Conservation (phyloP, 2,888 invertebrate genomes). For the Vesta saturnalis region DNA sequence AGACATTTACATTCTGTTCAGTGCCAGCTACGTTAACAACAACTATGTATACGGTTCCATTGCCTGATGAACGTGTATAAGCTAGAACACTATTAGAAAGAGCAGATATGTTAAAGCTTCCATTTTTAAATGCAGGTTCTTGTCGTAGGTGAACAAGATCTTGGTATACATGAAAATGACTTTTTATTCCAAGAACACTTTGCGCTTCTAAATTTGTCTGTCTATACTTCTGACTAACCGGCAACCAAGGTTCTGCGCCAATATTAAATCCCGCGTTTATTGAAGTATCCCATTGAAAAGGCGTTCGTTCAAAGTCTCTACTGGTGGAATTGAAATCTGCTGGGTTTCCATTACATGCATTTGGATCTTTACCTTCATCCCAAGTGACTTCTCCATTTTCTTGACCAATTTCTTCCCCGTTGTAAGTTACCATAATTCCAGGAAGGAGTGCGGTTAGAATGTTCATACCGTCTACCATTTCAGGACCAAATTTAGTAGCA, state of each 20-base stretch:
- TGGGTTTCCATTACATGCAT: slow-evolving; percentile 67
- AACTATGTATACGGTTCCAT: slow-evolving; percentile 23
- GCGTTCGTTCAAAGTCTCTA: slow-evolving; percentile 81
- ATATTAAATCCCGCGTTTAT: slow-evolving; percentile 68
- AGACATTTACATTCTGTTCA: slow-evolving; percentile 1
- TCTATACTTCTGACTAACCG: slow-evolving; percentile 71
- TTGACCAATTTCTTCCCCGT: slow-evolving; percentile 86
- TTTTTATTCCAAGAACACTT: slow-evolving; percentile 57
- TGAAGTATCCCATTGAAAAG: slow-evolving; percentile 79
- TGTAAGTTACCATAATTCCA: slow-evolving; percentile 86
- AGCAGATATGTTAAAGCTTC: slow-evolving; percentile 67
- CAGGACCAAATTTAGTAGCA: slow-evolving; percentile 74
- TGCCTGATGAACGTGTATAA: slow-evolving; percentile 37
- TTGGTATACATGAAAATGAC: slow-evolving; percentile 73
- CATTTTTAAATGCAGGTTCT: slow-evolving; percentile 64
- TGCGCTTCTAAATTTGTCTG: slow-evolving; percentile 69
- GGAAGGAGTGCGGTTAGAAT: slow-evolving; percentile 85
- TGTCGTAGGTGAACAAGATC: slow-evolving; percentile 66
- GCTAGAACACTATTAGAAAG: slow-evolving; percentile 37
- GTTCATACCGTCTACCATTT: slow-evolving; percentile 81
- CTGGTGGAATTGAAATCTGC: slow-evolving; percentile 67
- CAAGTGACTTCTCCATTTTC: slow-evolving; percentile 66
- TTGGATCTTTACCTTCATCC: slow-evolving; percentile 66
- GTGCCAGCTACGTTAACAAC: not conserved
- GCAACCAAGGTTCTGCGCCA: slow-evolving; percentile 71